These are phyloP conservation scores for Merluccius polli DNA, from an alignment of 2,797 vertebrate genomes.

Conservation along the genomic window DNA sequence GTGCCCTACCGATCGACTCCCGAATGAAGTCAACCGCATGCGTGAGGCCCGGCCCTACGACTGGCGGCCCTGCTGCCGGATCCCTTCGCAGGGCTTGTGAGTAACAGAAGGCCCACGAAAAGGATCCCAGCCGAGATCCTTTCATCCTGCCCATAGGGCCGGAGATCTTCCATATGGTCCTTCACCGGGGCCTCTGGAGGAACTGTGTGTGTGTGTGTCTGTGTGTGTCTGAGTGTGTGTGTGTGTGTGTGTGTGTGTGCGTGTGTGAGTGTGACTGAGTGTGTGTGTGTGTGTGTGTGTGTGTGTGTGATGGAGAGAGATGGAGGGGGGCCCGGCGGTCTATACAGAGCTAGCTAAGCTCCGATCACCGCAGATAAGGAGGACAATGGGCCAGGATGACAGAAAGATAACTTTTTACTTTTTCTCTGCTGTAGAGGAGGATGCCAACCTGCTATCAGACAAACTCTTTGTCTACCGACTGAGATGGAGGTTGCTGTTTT, in stretches of 20 bases:
- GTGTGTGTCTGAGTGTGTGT: neutral
- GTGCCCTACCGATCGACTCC: neutral
- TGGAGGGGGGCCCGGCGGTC: constrained; percentile 16
- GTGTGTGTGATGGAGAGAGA: neutral
- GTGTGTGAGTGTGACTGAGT: neutral
- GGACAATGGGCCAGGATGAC: constrained; percentile 69
- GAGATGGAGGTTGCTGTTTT: neutral
- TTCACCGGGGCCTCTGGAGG: constrained; percentile 28
- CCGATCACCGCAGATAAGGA: constrained; percentile 65
- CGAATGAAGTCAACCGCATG: neutral
- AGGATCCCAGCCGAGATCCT: constrained; percentile 48
- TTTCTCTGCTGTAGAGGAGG: constrained; percentile 43
- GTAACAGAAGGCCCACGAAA: constrained; percentile 51
- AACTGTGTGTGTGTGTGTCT: neutral
- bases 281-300: neutral
- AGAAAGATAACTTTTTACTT: constrained; percentile 57
- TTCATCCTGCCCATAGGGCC: constrained; percentile 56
- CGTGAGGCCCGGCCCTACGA: constrained; percentile 18
- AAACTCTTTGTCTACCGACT: constrained; percentile 19
- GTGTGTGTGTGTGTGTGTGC: neutral
- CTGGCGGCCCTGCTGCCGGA: constrained; percentile 21
- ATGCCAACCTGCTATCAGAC: constrained; percentile 40
- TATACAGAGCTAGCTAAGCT: constrained; percentile 42
- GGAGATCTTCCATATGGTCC: constrained; percentile 67
- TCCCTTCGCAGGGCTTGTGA: constrained; percentile 32